Percentiles rank a stretch among this genome's conserved stretches.
Conservation (phyloP, 2,113 vertebrate species). For the Mesoclemmys tuberculata region DNA sequence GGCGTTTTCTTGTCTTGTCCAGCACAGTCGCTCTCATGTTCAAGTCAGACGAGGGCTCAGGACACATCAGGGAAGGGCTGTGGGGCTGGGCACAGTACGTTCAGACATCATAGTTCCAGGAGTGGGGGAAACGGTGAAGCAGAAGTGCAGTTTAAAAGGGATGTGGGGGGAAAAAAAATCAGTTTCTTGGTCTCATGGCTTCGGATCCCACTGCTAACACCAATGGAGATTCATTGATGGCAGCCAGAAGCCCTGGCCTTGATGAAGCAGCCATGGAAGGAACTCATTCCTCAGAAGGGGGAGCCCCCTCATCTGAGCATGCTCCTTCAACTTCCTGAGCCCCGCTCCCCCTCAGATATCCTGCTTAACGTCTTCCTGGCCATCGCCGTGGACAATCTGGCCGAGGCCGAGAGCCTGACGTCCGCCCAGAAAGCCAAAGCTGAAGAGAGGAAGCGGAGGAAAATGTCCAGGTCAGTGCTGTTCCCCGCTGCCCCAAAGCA, state of each 20-base stretch:
- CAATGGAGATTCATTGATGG: not conserved
- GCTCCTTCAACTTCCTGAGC: slow-evolving; percentile 77
- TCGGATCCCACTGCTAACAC: not conserved
- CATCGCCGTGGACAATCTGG: slow-evolving; percentile 96
- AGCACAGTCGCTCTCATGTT: not conserved
- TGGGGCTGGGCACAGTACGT: not conserved
- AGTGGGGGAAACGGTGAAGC: not conserved
- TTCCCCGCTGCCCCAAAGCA: rapidly evolving
- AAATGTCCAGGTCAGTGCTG: slow-evolving; percentile 84
- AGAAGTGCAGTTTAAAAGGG: not conserved
- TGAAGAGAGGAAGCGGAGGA: slow-evolving; percentile 88
- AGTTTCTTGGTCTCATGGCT: not conserved
- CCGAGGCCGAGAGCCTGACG: slow-evolving; percentile 94
- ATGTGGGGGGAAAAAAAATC: not conserved
- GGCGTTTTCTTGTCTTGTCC: not conserved
- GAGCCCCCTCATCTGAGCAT: not conserved
- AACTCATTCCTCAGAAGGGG: not conserved
- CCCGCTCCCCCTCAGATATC: slow-evolving; percentile 83
- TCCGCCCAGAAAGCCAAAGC: slow-evolving; percentile 96
- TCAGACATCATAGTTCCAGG: not conserved
- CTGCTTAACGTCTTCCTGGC: slow-evolving; percentile 98
- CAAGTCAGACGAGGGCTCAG: not conserved
- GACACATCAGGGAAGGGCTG: not conserved
- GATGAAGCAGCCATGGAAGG: not conserved
- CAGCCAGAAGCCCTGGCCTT: not conserved